phyloP scores from a whole-genome alignment of 2,888 invertebrate genomes.

The Sesia apiformis region DNA sequence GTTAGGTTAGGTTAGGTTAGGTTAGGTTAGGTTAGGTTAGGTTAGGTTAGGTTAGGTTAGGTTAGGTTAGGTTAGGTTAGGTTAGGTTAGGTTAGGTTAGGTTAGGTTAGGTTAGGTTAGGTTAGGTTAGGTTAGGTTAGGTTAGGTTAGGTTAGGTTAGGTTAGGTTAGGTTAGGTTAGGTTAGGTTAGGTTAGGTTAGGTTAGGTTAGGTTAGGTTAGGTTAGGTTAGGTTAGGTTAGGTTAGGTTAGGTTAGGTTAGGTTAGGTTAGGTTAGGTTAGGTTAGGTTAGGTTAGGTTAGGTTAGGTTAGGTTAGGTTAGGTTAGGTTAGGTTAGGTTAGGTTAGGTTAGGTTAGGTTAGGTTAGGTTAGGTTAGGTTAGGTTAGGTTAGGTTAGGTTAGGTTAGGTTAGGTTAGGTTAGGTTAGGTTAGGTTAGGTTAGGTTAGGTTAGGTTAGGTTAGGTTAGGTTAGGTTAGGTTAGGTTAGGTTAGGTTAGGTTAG shows the following conservation, averaged over 20 bases:
- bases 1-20: not conserved
- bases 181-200: not conserved
- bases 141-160: not conserved
- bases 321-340: not conserved
- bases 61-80: not conserved
- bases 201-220: not conserved
- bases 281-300: not conserved
- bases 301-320: not conserved
- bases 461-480: constrained; percentile 1
- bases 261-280: not conserved
- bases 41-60: not conserved
- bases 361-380: not conserved
- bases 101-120: not conserved
- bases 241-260: not conserved
- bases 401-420: not conserved
- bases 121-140: not conserved
- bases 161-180: not conserved
- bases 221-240: not conserved
- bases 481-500: not conserved
- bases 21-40: not conserved
- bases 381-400: not conserved
- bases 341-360: not conserved
- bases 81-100: not conserved
- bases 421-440: not conserved
- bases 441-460: constrained; percentile 1